phyloP scores from a whole-genome alignment of 37 sponge, comb jelly and placozoan genomes.

The Ephydatia muelleri region DNA sequence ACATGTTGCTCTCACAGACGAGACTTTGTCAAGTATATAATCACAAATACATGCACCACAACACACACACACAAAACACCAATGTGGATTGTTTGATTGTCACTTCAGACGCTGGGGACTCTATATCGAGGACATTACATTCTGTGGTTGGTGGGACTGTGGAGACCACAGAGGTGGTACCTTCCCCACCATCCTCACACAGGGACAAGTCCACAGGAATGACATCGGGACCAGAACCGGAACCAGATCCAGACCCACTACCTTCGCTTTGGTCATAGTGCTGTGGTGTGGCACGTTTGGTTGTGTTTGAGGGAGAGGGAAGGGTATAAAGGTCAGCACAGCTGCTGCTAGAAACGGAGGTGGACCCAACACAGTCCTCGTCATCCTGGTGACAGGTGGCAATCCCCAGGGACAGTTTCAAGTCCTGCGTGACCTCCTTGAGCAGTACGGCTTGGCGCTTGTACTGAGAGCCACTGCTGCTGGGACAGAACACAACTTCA shows the following conservation, averaged over 20 bases:
- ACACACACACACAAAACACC: neutral
- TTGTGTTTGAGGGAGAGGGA: neutral
- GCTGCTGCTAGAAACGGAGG: neutral
- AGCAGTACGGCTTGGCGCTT: neutral
- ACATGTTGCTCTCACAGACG: too few species aligned
- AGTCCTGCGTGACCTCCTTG: constrained; percentile 7
- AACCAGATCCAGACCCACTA: neutral
- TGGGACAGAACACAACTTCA: constrained; percentile 10
- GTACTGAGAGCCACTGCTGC: neutral
- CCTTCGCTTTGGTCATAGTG: neutral
- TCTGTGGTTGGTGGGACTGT: neutral
- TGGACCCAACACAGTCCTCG: constrained; percentile 12
- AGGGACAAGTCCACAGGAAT: neutral
- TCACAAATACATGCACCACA: too few species aligned
- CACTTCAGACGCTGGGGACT: neutral
- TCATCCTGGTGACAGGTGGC: constrained; percentile 10
- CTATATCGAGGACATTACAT: neutral
- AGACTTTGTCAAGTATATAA: too few species aligned
- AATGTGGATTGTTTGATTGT: neutral
- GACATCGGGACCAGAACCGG: neutral
- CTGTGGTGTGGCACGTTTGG: neutral
- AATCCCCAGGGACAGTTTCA: neutral
- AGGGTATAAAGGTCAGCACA: neutral
- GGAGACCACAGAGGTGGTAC: neutral
- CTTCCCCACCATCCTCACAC: neutral